Conservation (phyloP, 2,888 invertebrate species). For the Allophyes oxyacanthae region DNA sequence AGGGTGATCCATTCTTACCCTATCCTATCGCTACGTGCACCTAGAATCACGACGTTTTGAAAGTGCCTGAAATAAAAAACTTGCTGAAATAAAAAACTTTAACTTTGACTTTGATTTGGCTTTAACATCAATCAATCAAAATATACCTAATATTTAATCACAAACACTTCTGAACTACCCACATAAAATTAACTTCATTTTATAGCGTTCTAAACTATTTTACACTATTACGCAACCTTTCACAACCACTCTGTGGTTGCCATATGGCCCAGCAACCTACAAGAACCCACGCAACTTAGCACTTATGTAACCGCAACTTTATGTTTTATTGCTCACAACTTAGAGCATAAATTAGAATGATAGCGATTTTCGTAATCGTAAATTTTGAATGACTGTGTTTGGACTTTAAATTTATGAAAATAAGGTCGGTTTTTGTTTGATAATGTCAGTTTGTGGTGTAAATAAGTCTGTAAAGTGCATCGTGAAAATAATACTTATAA, state of each 20-base stretch:
- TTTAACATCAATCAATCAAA: not conserved
- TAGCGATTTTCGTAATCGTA: constrained; percentile 8
- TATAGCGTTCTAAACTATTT: constrained; percentile 35
- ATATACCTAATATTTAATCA: not conserved
- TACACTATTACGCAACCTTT: constrained; percentile 38
- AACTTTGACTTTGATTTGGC: too few relatives aligned
- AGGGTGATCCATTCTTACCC: too few relatives aligned
- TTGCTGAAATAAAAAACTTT: too few relatives aligned
- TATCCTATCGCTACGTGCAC: too few relatives aligned
- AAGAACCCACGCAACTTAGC: constrained; percentile 21
- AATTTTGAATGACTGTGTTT: not conserved
- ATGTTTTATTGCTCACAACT: constrained; percentile 10
- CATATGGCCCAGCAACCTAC: constrained; percentile 43
- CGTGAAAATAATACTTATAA: constrained; percentile 12
- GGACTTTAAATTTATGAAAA: not conserved
- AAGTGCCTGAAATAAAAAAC: too few relatives aligned
- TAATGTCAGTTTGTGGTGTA: not conserved
- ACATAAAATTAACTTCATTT: constrained; percentile 25
- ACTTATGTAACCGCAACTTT: constrained; percentile 17
- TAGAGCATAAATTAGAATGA: constrained; percentile 22
- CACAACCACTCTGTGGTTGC: constrained; percentile 39
- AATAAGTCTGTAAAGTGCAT: constrained; percentile 14
- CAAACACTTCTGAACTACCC: constrained; percentile 14
- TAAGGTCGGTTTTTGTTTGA: constrained; percentile 21
- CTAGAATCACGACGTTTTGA: too few relatives aligned